Conservation (phyloP, 1,140 invertebrate genomes). For the Ganaspis sp. region DNA sequence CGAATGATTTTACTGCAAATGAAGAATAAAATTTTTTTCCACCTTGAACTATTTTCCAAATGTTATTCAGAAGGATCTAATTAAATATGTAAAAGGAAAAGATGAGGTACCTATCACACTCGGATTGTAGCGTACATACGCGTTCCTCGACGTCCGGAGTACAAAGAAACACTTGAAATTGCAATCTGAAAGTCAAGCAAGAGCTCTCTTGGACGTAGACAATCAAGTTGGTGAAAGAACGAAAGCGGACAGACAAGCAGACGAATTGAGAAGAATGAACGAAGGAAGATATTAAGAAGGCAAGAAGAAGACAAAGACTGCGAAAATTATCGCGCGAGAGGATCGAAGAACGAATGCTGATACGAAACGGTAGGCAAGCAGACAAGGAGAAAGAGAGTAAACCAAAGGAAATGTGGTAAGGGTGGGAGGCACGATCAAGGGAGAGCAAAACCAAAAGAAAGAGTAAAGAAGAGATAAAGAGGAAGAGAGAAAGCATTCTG, state of each 20-base stretch:
- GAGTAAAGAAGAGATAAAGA: conserved; percentile 41
- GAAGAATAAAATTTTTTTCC: no score
- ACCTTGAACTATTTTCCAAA: no score
- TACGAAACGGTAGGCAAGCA: not conserved
- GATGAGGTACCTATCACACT: not conserved
- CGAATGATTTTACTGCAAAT: no score
- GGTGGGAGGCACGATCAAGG: conserved; percentile 43
- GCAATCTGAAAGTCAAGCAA: conserved; percentile 6
- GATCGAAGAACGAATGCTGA: conserved; percentile 20
- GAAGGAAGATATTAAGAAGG: conserved; percentile 8
- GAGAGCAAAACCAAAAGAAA: conserved; percentile 43
- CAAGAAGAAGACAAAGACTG: not conserved
- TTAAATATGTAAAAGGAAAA: not conserved
- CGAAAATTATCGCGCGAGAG: conserved; percentile 1
- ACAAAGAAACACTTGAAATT: not conserved
- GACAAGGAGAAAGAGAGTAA: conserved; percentile 3
- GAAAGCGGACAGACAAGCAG: conserved; percentile 1
- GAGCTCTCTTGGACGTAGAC: not conserved
- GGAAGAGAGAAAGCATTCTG: conserved; percentile 32
- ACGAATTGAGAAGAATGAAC: conserved; percentile 19
- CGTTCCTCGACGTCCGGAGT: not conserved
- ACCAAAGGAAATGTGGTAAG: conserved; percentile 1
- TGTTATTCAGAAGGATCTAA: no score
- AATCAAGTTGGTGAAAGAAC: conserved; percentile 1
- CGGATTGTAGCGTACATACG: not conserved